phyloP scores from a whole-genome alignment of 37 sponge, comb jelly and placozoan species.

The Hexactinellida sp. region DNA sequence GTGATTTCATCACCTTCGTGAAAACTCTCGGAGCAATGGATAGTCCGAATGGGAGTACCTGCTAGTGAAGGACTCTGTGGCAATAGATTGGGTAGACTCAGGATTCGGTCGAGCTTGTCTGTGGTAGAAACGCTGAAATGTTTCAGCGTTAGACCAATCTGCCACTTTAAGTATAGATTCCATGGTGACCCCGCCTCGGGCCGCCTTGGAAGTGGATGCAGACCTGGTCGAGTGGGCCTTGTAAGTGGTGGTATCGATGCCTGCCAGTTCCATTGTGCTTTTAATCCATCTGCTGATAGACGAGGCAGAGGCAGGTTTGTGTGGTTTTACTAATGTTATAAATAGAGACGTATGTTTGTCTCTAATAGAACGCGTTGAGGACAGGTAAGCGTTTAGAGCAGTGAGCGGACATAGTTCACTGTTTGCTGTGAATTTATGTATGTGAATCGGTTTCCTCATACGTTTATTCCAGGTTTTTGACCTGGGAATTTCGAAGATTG shows the following conservation, averaged over 20 bases:
- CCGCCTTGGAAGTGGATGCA: neutral
- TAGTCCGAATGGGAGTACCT: too few relatives aligned
- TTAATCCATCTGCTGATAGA: conserved; percentile 24
- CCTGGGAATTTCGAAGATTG: neutral
- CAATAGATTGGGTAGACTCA: neutral
- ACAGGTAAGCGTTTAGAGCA: neutral
- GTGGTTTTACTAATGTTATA: conserved; percentile 15
- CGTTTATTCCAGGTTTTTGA: too few relatives aligned
- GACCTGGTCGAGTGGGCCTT: conserved; percentile 14
- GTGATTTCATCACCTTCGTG: too few relatives aligned
- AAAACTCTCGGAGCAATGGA: too few relatives aligned
- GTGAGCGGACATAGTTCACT: neutral
- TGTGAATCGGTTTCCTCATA: neutral
- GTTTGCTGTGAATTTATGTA: neutral
- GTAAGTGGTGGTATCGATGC: conserved; percentile 6
- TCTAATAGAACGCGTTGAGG: neutral
- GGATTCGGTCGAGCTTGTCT: neutral
- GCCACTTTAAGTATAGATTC: neutral
- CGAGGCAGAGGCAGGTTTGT: conserved; percentile 19
- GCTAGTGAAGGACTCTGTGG: neutral
- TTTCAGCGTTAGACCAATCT: neutral
- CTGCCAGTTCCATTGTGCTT: conserved; percentile 17
- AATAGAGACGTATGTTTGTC: neutral
- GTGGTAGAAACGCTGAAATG: neutral
- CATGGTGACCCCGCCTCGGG: too few relatives aligned